Percentiles rank a stretch among this genome's conserved stretches.
Evolutionary conservation across 1,140 invertebrate species (phyloP).

Genomic region (Aphelenchoides fujianensis): DNA sequence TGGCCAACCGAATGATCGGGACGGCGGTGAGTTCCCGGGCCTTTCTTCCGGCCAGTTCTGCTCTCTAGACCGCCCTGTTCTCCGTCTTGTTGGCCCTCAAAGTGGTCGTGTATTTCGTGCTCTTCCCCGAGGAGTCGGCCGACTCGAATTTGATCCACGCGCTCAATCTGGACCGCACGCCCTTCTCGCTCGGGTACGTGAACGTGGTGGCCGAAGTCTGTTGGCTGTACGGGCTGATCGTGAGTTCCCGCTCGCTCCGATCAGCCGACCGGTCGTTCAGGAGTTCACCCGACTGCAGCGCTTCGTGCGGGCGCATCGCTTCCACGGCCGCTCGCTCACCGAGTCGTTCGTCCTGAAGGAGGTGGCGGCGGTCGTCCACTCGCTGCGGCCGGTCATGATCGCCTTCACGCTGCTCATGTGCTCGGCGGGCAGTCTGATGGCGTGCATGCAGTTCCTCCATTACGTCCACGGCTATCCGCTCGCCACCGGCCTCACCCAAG

Average conservation of each 20-base stretch:
- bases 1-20: background rate
- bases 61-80: background rate
- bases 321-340: background rate
- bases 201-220: conserved; percentile 10
- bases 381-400: background rate
- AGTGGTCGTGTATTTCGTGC: background rate
- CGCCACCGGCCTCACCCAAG: conserved; percentile 5
- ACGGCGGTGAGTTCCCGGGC: background rate
- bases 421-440: background rate
- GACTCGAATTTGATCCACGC: background rate
- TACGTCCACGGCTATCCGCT: background rate
- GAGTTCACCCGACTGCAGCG: background rate
- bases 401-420: background rate
- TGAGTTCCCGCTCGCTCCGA: background rate
- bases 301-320: background rate
- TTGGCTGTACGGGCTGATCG: conserved; percentile 1
- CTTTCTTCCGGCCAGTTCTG: background rate
- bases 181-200: background rate
- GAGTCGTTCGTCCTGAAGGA: background rate
- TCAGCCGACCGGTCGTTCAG: background rate
- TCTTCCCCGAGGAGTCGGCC: background rate
- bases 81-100: background rate
- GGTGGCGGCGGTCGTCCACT: background rate
- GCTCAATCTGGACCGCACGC: conserved; percentile 2
- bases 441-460: background rate